Evolutionary conservation across 2,113 vertebrate genomes (phyloP), one percentile per base, ranked within the genome.

Genomic region (Myotis davidii): DNA sequence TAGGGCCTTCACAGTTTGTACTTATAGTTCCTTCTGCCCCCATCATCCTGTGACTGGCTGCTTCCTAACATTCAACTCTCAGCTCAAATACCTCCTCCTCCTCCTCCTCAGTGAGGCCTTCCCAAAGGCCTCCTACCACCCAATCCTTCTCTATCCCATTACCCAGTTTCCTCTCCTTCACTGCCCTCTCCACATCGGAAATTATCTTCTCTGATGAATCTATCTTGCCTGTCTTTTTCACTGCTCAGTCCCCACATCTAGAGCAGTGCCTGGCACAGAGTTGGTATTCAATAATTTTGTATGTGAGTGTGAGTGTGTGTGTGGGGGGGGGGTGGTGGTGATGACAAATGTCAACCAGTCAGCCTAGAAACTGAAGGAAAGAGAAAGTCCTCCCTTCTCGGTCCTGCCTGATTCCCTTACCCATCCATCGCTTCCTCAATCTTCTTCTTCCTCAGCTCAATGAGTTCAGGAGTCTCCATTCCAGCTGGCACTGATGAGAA

Each of bases 351-450:
- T 54, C 42, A 84, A 83, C 42, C 6, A 29, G 18, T 48, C 69
- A 67, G 39, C 25, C 37, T 6, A 54, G 29, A 67, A 23, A 50
- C 69, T 12, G 10, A 74, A 76, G 9, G n/a, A 17, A 83, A 78
- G 4, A 9, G 27, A 27, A 92, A 78, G 37, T 10, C 64, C 13
- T 82, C 39, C 67, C 79, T 42, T 10, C 39, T 32, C 2, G 0
- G 59, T 50, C 77, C 88, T 25, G 21, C 56, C 78, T 39, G 11
- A 27, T 37, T 74, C 32, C 16, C 98, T 98, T 77, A 99, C 99
- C 99, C 99, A 3, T 99, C 99, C 99, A 99, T 99, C 18, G 99
- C 99, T 96, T 99, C 99, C 95, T 99, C 99, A 4, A 99, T 99
- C 98, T 99, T 99, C 98, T 99, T 99, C 98, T 99, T 99, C 96